Percentiles rank a stretch among this genome's conserved stretches.
Conservation (phyloP, 1,140 invertebrate species). For the Tetraneura akinire region DNA sequence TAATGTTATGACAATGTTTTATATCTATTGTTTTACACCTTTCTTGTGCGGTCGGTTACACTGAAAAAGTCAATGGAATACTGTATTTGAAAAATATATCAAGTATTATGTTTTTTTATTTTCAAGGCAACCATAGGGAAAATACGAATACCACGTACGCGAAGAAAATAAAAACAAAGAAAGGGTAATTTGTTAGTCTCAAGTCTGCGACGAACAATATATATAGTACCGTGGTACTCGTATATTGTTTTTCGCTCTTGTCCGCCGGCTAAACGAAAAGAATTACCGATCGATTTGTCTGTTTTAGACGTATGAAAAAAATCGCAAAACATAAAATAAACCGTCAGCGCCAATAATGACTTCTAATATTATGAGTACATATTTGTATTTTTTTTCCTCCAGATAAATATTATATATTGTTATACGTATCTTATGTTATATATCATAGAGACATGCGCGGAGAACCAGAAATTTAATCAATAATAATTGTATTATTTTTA, state of each 20-base stretch:
- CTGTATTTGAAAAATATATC: background rate
- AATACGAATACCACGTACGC: background rate
- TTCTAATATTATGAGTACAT: background rate
- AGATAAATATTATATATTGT: too few species aligned
- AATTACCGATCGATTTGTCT: conserved; percentile 51
- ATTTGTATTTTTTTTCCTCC: background rate
- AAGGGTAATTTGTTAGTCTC: conserved; percentile 49
- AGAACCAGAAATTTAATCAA: background rate
- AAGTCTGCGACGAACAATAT: conserved; percentile 42
- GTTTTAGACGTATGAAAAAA: conserved; percentile 41
- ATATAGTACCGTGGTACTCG: conserved; percentile 36
- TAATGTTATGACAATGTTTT: conserved; percentile 42
- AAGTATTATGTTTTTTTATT: background rate
- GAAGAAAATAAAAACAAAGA: conserved; percentile 25
- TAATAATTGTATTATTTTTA: background rate
- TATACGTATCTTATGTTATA: too few species aligned
- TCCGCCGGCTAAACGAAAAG: conserved; percentile 39
- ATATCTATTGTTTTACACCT: conserved; percentile 18
- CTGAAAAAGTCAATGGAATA: background rate
- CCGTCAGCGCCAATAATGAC: conserved; percentile 38
- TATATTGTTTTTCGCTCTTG: conserved; percentile 46
- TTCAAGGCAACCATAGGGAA: background rate
- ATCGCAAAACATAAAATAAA: conserved; percentile 46
- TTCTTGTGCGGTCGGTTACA: background rate
- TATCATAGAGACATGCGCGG: background rate